Conservation (phyloP, 1,140 invertebrate genomes). For the Drosophila sulfurigaster region DNA sequence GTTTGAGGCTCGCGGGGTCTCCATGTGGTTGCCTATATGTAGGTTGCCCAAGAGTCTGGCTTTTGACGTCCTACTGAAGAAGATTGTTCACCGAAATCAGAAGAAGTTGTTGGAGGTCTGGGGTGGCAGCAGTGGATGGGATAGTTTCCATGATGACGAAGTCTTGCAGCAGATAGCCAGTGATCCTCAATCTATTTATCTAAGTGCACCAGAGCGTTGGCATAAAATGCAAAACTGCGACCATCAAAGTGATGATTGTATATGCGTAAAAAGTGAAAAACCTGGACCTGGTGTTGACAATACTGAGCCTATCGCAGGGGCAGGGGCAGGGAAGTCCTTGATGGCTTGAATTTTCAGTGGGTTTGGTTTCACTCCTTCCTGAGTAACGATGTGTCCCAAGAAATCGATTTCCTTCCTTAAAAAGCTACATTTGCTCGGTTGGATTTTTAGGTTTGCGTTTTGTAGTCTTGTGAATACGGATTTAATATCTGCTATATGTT, state of each 20-base stretch:
- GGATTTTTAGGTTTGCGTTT: too few relatives aligned
- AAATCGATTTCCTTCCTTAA: too few relatives aligned
- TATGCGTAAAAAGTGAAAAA: conserved; percentile 41
- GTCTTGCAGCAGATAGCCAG: conserved; percentile 34
- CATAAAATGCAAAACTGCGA: background rate
- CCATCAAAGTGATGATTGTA: background rate
- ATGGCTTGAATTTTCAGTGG: too few relatives aligned
- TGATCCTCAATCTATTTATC: conserved; percentile 41
- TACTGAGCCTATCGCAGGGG: too few relatives aligned
- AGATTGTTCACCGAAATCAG: conserved; percentile 31
- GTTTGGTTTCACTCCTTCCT: too few relatives aligned
- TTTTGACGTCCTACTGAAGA: conserved; percentile 33
- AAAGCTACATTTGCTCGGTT: too few relatives aligned
- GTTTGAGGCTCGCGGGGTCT: conserved; percentile 58
- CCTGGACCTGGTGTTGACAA: conserved; percentile 45
- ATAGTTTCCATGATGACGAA: conserved; percentile 42
- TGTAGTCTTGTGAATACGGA: too few relatives aligned
- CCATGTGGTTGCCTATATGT: conserved; percentile 59
- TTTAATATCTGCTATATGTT: too few relatives aligned
- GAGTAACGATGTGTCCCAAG: too few relatives aligned
- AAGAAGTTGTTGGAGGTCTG: conserved; percentile 39
- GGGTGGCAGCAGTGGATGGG: conserved; percentile 38
- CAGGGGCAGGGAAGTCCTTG: too few relatives aligned
- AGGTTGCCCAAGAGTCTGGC: conserved; percentile 41
- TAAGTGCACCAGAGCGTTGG: conserved; percentile 38